A percentile compares a stretch with the other conserved stretches of the same genome.
These are phyloP conservation scores for Netelia fuscicornis DNA, from an alignment of 2,888 invertebrate genomes.

Conservation along the genomic window DNA sequence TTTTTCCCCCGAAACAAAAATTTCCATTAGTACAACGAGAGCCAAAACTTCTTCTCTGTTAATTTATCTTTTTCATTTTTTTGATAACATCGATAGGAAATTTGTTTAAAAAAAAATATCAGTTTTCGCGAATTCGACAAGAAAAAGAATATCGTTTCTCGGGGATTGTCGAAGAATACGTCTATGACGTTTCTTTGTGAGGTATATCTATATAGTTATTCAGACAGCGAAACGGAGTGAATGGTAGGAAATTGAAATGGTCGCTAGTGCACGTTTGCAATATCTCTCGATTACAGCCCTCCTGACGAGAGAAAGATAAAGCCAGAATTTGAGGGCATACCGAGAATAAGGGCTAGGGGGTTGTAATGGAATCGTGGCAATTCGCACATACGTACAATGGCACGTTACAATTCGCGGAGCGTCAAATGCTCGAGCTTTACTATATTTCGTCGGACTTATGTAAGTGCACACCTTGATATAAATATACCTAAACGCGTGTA, in stretches of 20 bases:
- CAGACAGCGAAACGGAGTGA: constrained; percentile 14
- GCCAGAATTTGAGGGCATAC: background rate
- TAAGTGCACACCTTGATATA: background rate
- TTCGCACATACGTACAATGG: constrained; percentile 28
- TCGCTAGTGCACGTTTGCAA: constrained; percentile 9
- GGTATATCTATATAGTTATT: background rate
- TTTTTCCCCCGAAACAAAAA: background rate
- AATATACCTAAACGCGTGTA: background rate
- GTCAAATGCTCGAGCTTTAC: constrained; percentile 37
- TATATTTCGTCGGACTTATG: background rate
- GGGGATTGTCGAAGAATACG: background rate
- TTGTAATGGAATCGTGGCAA: constrained; percentile 37
- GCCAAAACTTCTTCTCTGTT: background rate
- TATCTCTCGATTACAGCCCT: background rate
- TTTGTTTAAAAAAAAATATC: no score
- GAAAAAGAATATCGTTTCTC: background rate
- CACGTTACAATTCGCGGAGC: constrained; percentile 22
- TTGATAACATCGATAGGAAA: background rate
- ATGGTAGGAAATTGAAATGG: constrained; percentile 45
- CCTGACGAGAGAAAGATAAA: constrained; percentile 6
- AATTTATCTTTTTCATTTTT: background rate
- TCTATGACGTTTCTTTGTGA: background rate
- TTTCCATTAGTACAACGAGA: background rate
- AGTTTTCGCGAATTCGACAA: no score
- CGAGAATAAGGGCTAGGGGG: background rate